phyloP scores from a whole-genome alignment of 2,113 vertebrate genomes.

The Otis tarda region DNA sequence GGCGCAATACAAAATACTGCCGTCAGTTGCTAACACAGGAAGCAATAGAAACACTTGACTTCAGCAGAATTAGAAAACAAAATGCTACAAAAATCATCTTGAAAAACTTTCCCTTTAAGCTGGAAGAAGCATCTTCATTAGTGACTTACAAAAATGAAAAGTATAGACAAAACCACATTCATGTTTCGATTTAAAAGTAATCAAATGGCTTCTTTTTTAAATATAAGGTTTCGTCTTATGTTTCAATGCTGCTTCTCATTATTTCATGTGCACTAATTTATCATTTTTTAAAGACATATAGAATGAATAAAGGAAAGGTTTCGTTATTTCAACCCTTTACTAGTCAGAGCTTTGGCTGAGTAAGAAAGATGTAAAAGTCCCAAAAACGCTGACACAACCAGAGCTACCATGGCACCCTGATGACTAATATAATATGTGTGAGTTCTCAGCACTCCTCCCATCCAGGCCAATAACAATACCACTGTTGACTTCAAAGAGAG shows the following conservation, averaged over 20 bases:
- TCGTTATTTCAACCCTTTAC: background rate
- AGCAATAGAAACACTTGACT: background rate
- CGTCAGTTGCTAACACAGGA: background rate
- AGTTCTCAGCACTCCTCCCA: conserved; percentile 63
- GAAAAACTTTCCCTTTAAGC: background rate
- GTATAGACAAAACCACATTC: background rate
- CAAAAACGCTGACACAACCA: conserved; percentile 55
- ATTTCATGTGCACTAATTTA: background rate
- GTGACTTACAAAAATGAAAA: background rate
- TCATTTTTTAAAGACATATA: background rate
- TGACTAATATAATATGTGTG: conserved; percentile 60
- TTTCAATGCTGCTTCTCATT: background rate
- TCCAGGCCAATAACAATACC: conserved; percentile 31
- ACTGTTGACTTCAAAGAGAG: conserved; percentile 65
- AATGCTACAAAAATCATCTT: background rate
- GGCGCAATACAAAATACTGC: background rate
- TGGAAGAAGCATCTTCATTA: background rate
- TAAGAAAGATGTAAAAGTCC: conserved; percentile 24
- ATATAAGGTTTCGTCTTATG: background rate
- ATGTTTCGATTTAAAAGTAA: background rate
- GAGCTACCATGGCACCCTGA: background rate
- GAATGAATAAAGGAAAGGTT: background rate
- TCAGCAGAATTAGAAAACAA: background rate
- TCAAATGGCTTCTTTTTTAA: background rate
- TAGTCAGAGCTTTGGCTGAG: conserved; percentile 34